A percentile compares a stretch with the other conserved stretches of the same genome.
phyloP scores from a whole-genome alignment of 2,113 vertebrate genomes.

The Cebus imitator region DNA sequence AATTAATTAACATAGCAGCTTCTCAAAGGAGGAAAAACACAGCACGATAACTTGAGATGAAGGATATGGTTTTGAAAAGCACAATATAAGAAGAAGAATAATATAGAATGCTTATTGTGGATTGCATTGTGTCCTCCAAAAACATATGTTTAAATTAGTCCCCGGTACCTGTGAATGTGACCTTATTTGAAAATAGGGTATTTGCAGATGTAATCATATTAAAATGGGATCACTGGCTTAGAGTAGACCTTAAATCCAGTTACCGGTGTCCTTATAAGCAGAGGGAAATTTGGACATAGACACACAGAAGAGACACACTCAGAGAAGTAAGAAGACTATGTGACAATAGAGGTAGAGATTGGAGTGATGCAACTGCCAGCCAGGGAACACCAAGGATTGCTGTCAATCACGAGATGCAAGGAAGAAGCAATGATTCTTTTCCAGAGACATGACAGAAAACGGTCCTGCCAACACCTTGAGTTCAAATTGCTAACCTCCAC shows the following conservation, averaged over 20 bases:
- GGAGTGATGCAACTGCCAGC: background rate
- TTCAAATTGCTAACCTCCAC: background rate
- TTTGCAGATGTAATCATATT: background rate
- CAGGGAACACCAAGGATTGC: background rate
- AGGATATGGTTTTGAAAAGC: background rate
- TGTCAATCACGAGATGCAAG: background rate
- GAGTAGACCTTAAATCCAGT: background rate
- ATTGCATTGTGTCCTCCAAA: background rate
- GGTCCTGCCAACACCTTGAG: background rate
- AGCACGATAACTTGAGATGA: background rate
- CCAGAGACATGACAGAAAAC: background rate
- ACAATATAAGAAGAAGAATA: background rate
- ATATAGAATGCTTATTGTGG: background rate
- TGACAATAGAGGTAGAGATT: background rate
- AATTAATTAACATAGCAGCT: background rate
- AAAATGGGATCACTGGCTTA: background rate
- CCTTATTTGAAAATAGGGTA: background rate
- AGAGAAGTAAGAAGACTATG: background rate
- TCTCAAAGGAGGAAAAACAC: background rate
- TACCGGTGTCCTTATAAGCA: background rate
- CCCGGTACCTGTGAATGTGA: background rate
- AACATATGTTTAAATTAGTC: background rate
- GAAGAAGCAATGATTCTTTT: background rate
- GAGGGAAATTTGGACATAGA: background rate
- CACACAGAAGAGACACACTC: background rate